Evolutionary conservation across 2,113 vertebrate species (phyloP).

Genomic region (Nycticebus coucang): DNA sequence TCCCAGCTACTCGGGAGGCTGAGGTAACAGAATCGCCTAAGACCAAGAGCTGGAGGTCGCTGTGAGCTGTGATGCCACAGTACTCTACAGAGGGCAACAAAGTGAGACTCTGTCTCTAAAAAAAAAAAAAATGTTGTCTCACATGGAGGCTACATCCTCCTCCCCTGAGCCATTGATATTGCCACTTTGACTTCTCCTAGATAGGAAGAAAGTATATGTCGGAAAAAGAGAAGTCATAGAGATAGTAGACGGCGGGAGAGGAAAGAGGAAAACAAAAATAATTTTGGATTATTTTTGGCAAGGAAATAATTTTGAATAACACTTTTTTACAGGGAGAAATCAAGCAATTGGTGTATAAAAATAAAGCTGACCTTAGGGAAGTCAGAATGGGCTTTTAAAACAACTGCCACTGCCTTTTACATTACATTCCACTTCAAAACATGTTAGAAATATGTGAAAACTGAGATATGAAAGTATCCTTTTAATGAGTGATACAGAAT

Average conservation of each 20-base stretch:
- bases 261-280: background rate
- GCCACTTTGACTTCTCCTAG: background rate
- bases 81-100: no score
- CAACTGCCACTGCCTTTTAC: background rate
- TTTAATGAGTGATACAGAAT: background rate
- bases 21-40: no score
- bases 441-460: background rate
- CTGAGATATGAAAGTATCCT: background rate
- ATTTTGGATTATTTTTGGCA: no score
- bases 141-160: background rate
- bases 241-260: background rate
- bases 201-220: background rate
- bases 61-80: no score
- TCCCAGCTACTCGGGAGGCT: no score
- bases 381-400: background rate
- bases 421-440: slow-evolving; percentile 1
- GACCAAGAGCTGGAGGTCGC: no score
- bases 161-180: background rate
- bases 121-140: background rate
- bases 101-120: no score
- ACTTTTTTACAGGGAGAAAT: background rate
- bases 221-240: background rate
- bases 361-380: background rate
- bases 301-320: background rate
- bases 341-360: background rate